Evolutionary conservation across 2,888 invertebrate species (phyloP).

Genomic region (Leptinotarsa peninsularis): DNA sequence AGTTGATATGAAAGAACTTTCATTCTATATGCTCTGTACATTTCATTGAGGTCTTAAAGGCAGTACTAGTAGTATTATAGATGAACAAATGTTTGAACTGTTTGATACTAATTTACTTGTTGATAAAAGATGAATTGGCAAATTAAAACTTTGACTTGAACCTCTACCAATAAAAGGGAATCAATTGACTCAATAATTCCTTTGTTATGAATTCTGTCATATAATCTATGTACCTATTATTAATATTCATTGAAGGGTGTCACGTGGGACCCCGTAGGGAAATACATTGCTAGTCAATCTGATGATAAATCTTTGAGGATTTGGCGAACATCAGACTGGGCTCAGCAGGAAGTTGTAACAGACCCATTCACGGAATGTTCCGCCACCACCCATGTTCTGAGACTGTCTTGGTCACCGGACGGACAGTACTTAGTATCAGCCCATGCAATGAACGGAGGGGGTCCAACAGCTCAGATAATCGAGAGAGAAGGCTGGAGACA

Average conservation of each 20-base stretch:
- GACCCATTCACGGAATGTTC: conserved; percentile 91
- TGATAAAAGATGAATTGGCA: too few species aligned
- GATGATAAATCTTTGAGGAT: conserved; percentile 94
- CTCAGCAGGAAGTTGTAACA: conserved; percentile 84
- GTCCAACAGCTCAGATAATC: conserved; percentile 97
- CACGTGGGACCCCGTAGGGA: conserved; percentile 98
- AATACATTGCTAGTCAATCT: conserved; percentile 95
- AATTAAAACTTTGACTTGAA: too few species aligned
- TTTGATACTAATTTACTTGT: neutral
- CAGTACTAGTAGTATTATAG: too few species aligned
- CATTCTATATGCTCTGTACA: too few species aligned
- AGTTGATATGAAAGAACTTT: too few species aligned
- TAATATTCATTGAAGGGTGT: conserved; percentile 75
- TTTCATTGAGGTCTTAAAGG: too few species aligned
- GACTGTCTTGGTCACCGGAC: conserved; percentile 98
- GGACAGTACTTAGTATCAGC: conserved; percentile 97
- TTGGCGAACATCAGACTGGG: conserved; percentile 97
- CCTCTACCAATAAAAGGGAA: too few species aligned
- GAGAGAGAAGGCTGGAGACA: conserved; percentile 94
- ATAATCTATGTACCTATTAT: neutral
- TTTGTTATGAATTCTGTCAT: too few species aligned
- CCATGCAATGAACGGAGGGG: conserved; percentile 98
- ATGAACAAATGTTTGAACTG: neutral
- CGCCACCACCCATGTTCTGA: conserved; percentile 91
- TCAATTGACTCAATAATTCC: too few species aligned